Evolutionary conservation across 2,113 vertebrate species (phyloP).

Genomic region (Mungos mungo): DNA sequence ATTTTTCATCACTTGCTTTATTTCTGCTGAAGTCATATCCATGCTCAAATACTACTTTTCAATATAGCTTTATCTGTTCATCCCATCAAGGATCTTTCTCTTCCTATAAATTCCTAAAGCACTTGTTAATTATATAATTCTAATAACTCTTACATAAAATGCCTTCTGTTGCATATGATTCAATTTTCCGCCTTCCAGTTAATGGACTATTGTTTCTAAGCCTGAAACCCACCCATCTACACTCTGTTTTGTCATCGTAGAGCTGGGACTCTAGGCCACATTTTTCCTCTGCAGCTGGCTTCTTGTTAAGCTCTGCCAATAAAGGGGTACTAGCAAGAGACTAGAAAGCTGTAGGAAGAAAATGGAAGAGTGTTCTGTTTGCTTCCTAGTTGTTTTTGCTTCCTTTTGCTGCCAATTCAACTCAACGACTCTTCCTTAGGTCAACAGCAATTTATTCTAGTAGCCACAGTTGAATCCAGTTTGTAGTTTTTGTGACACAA

Average conservation of each 20-base stretch:
- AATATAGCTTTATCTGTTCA: background rate
- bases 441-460: background rate
- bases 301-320: background rate
- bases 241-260: background rate
- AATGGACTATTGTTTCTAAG: background rate
- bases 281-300: background rate
- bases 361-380: background rate
- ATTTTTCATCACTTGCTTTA: background rate
- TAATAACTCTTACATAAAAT: no score
- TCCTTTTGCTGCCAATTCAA: background rate
- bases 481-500: background rate
- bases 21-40: background rate
- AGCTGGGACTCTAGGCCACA: background rate
- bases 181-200: background rate
- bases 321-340: background rate
- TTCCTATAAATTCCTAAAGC: background rate
- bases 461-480: background rate
- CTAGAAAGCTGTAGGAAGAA: background rate
- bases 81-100: background rate
- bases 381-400: conserved; percentile 7
- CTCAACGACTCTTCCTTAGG: background rate
- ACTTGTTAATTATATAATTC: background rate
- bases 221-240: background rate
- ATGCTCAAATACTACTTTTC: background rate
- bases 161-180: background rate